Percentiles rank a stretch among this genome's conserved stretches.
Evolutionary conservation across 2,888 invertebrate species (phyloP).

Genomic region (Galeruca laticollis): DNA sequence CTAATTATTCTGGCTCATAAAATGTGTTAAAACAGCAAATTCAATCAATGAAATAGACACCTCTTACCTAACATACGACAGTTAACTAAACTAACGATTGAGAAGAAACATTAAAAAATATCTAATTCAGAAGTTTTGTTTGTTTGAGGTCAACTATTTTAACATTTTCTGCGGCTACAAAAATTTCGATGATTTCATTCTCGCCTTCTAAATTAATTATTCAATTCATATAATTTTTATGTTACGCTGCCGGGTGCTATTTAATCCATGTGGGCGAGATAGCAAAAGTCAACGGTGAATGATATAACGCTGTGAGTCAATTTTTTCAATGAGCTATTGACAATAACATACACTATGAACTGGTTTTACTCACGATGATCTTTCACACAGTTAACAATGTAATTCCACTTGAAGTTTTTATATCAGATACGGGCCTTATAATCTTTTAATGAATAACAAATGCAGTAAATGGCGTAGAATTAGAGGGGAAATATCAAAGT

Average conservation of each 20-base stretch:
- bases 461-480: neutral
- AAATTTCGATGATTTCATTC: constrained; percentile 4
- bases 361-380: neutral
- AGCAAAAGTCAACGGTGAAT: neutral
- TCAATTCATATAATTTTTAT: neutral
- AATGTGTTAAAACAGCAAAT: too few species aligned
- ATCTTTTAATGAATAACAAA: constrained; percentile 1
- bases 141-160: neutral
- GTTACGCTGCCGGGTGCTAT: neutral
- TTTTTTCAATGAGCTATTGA: neutral
- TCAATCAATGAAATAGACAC: too few species aligned
- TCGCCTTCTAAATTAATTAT: neutral
- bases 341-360: neutral
- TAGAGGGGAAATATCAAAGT: too few species aligned
- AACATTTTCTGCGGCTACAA: neutral
- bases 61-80: too few species aligned
- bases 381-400: constrained; percentile 2
- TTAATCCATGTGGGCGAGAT: constrained; percentile 4
- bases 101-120: too few species aligned
- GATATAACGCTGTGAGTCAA: neutral
- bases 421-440: neutral
- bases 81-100: too few species aligned
- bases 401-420: neutral
- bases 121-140: neutral
- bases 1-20: too few species aligned